Conservation (phyloP, 2,113 vertebrate species). For the Nannospalax galili region DNA sequence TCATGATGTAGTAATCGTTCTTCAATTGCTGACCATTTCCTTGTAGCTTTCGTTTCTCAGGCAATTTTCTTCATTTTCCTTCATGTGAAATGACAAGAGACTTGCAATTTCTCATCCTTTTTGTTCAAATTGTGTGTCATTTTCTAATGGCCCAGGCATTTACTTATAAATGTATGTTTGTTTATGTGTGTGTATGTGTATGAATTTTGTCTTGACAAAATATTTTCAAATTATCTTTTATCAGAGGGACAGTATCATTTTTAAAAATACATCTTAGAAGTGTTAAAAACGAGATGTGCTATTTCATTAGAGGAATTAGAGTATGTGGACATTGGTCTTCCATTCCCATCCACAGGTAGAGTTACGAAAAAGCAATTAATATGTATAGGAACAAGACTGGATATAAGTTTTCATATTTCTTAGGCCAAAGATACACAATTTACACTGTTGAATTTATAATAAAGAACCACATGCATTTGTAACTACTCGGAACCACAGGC, state of each 20-base stretch:
- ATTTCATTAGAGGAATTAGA: neutral
- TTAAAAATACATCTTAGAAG: neutral
- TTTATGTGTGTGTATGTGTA: neutral
- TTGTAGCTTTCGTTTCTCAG: conserved; percentile 51
- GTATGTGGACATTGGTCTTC: neutral
- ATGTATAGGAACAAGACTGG: neutral
- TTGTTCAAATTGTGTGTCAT: conserved; percentile 70
- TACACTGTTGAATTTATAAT: neutral
- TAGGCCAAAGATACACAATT: neutral
- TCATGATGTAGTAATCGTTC: conserved; percentile 51
- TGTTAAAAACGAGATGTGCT: neutral
- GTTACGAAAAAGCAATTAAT: neutral
- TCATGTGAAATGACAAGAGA: conserved; percentile 67
- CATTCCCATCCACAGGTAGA: neutral
- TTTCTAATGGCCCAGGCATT: conserved; percentile 58
- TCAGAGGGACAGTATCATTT: neutral
- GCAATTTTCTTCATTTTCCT: conserved; percentile 77
- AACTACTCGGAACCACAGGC: neutral
- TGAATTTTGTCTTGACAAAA: neutral
- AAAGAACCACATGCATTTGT: neutral
- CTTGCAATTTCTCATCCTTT: conserved; percentile 67
- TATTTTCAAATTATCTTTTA: conserved; percentile 22
- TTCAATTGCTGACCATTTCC: conserved; percentile 61
- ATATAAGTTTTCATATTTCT: neutral
- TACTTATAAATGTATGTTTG: conserved; percentile 19